Conservation (phyloP, 2,113 vertebrate species). For the Catharus fuscescens region DNA sequence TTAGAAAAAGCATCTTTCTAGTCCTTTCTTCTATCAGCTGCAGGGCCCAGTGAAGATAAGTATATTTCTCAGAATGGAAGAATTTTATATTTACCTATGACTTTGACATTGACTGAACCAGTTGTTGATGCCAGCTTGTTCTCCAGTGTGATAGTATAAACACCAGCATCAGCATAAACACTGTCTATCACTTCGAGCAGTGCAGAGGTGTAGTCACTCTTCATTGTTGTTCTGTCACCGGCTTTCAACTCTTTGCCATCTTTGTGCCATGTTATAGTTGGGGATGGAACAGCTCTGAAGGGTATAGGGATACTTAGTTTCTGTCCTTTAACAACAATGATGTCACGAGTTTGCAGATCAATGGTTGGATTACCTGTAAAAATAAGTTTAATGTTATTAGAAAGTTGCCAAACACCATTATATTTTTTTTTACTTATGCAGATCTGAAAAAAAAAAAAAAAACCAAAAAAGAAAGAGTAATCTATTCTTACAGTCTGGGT, state of each 20-base stretch:
- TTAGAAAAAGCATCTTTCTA: background rate
- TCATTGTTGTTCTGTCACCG: conserved; percentile 85
- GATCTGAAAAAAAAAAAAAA: background rate
- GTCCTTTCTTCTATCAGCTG: background rate
- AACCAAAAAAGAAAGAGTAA: background rate
- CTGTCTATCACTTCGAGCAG: conserved; percentile 87
- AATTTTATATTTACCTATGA: conserved; percentile 85
- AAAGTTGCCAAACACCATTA: background rate
- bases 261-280: conserved; percentile 92
- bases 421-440: background rate
- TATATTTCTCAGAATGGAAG: background rate
- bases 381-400: background rate
- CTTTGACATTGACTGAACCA: conserved; percentile 91
- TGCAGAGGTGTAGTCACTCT: conserved; percentile 84
- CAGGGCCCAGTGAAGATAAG: background rate
- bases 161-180: conserved; percentile 85
- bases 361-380: conserved; percentile 88
- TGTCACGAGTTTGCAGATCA: conserved; percentile 85
- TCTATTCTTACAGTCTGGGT: conserved; percentile 92
- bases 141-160: conserved; percentile 88
- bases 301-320: conserved; percentile 89
- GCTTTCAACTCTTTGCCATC: conserved; percentile 87
- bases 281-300: conserved; percentile 91
- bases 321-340: conserved; percentile 91
- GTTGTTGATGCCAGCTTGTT: conserved; percentile 89